These are phyloP conservation scores for Antheraea assamensis DNA, from an alignment of 2,888 invertebrate genomes.

Conservation along the genomic window DNA sequence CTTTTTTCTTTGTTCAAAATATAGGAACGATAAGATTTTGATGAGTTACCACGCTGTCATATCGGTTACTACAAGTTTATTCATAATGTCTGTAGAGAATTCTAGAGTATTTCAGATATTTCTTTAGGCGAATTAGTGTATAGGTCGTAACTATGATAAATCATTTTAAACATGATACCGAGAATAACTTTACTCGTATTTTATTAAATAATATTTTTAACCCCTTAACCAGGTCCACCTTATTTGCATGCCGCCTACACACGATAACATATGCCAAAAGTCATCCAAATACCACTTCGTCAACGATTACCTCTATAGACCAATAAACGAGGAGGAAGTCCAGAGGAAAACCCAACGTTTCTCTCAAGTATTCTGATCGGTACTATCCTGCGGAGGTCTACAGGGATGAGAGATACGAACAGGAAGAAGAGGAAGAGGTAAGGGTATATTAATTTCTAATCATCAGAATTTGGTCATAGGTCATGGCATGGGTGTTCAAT, in stretches of 20 bases:
- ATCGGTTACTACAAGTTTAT: too few relatives aligned
- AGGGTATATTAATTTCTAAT: neutral
- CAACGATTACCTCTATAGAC: conserved; percentile 95
- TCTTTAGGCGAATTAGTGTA: too few relatives aligned
- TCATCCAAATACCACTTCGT: conserved; percentile 95
- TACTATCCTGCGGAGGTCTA: conserved; percentile 92
- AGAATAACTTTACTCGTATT: neutral
- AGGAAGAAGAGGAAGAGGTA: conserved; percentile 75
- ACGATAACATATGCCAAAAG: conserved; percentile 94
- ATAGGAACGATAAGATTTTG: too few relatives aligned
- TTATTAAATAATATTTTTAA: neutral
- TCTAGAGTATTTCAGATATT: too few relatives aligned
- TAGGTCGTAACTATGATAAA: too few relatives aligned
- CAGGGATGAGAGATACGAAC: conserved; percentile 82
- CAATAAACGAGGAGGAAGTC: conserved; percentile 91
- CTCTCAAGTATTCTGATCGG: conserved; percentile 90
- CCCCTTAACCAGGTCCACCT: conserved; percentile 88
- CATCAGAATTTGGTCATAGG: too few relatives aligned
- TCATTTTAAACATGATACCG: too few relatives aligned
- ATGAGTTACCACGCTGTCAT: too few relatives aligned
- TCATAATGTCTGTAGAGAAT: too few relatives aligned
- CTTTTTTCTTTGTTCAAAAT: too few relatives aligned
- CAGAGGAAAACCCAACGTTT: conserved; percentile 90
- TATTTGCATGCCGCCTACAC: conserved; percentile 95
- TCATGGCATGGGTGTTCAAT: too few relatives aligned